A percentile compares a stretch with the other conserved stretches of the same genome.
These are phyloP conservation scores for Stictonetta naevosa DNA, from an alignment of 2,113 vertebrate genomes.

Conservation along the genomic window DNA sequence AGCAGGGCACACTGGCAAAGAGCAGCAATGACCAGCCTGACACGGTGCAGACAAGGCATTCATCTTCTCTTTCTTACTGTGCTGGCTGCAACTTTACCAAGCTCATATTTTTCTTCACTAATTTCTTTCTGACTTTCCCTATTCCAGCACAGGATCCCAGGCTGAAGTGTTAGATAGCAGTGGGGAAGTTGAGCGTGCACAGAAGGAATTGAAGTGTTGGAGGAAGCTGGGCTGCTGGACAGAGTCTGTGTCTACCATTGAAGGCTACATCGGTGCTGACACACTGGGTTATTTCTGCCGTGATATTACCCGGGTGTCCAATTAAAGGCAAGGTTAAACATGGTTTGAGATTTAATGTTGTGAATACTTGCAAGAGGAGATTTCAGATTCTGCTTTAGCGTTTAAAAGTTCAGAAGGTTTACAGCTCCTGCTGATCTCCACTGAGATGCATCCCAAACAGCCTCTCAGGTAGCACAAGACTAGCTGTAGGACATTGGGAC, in stretches of 20 bases:
- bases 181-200: not conserved
- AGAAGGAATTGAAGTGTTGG: not conserved
- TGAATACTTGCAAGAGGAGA: not conserved
- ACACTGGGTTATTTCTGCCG: conserved; percentile 45
- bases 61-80: not conserved
- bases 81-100: not conserved
- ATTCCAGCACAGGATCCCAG: rapidly evolving
- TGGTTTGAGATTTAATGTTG: not conserved
- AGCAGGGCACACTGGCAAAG: not conserved
- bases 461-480: not conserved
- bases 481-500: not conserved
- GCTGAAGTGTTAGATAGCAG: not conserved
- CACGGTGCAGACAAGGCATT: not conserved
- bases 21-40: not conserved
- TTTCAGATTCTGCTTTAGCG: not conserved
- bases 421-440: not conserved
- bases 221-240: not conserved
- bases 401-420: conserved; percentile 24
- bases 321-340: conserved; percentile 64
- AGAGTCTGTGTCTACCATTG: not conserved
- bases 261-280: not conserved
- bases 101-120: not conserved
- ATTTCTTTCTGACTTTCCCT: not conserved
- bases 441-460: not conserved
- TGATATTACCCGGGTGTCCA: conserved; percentile 9